phyloP scores from a whole-genome alignment of 2,888 invertebrate genomes.

The Heteromurus nitidus region DNA sequence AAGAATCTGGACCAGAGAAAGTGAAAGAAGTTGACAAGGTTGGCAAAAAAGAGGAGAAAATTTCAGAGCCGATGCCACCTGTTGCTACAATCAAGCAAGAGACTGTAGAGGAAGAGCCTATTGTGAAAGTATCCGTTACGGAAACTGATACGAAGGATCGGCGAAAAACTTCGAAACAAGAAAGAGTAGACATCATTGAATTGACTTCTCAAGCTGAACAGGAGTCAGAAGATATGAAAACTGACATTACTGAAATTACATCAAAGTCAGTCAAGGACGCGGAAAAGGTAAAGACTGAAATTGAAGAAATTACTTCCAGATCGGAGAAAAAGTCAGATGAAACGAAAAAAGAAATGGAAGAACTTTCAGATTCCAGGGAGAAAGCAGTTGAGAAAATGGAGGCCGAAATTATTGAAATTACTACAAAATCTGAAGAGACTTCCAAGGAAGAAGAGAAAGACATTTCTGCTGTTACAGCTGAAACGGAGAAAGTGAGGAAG shows the following conservation, averaged over 20 bases:
- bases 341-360: slow-evolving; percentile 23
- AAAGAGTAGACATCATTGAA: slow-evolving; percentile 45
- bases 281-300: slow-evolving; percentile 25
- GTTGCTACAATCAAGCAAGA: slow-evolving; percentile 30
- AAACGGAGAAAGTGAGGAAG: slow-evolving; percentile 25
- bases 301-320: slow-evolving; percentile 41
- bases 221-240: slow-evolving; percentile 33
- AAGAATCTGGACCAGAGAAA: neutral
- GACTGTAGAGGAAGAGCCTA: slow-evolving; percentile 73
- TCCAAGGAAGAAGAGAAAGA: slow-evolving; percentile 31
- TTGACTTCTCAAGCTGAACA: slow-evolving; percentile 20
- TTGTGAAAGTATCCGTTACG: slow-evolving; percentile 77
- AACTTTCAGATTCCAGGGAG: neutral
- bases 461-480: slow-evolving; percentile 31
- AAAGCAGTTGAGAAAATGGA: slow-evolving; percentile 31
- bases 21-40: neutral
- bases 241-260: slow-evolving; percentile 49
- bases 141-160: slow-evolving; percentile 26
- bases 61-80: no score
- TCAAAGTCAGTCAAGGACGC: slow-evolving; percentile 19
- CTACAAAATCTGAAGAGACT: slow-evolving; percentile 24
- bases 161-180: slow-evolving; percentile 42
- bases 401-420: slow-evolving; percentile 40
- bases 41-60: no score
- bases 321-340: slow-evolving; percentile 2